Evolutionary conservation across 1,140 invertebrate genomes (phyloP).

Genomic region (Venustaconcha ellipsiformis): DNA sequence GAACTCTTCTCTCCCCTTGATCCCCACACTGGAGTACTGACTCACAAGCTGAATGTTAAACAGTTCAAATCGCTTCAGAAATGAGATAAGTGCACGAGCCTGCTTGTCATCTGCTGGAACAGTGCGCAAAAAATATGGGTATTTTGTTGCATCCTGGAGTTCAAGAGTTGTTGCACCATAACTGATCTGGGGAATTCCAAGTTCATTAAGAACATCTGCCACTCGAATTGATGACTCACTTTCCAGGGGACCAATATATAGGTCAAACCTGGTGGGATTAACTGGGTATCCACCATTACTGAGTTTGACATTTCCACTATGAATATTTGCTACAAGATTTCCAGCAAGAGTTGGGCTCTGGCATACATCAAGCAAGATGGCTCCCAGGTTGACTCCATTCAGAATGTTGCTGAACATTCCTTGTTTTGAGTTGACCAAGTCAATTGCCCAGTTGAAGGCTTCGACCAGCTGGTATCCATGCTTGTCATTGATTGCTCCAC

Average conservation of each 20-base stretch:
- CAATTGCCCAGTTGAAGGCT: conserved; percentile 64
- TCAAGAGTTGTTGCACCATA: conserved; percentile 80
- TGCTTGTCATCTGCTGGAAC: conserved; percentile 88
- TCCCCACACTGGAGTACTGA: conserved; percentile 52
- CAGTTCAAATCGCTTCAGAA: conserved; percentile 56
- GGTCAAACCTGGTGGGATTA: conserved; percentile 49
- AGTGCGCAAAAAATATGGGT: conserved; percentile 82
- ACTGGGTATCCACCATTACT: conserved; percentile 35
- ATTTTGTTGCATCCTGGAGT: conserved; percentile 63
- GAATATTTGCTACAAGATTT: conserved; percentile 63
- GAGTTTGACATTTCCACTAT: conserved; percentile 48
- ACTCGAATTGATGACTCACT: conserved; percentile 80
- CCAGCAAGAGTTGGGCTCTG: conserved; percentile 58
- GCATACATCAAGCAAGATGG: conserved; percentile 59
- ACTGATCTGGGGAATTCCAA: conserved; percentile 81
- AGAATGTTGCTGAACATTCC: conserved; percentile 54
- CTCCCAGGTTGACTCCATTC: conserved; percentile 51
- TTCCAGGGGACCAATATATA: conserved; percentile 63
- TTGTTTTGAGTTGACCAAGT: conserved; percentile 54
- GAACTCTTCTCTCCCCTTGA: conserved; percentile 53
- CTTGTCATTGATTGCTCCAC: conserved; percentile 61
- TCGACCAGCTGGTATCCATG: conserved; percentile 63
- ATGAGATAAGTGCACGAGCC: conserved; percentile 78
- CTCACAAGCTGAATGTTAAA: conserved; percentile 60
- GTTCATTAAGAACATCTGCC: conserved; percentile 75